These are phyloP conservation scores for Semotilus atromaculatus DNA, from an alignment of 2,797 vertebrate species.

Conservation along the genomic window DNA sequence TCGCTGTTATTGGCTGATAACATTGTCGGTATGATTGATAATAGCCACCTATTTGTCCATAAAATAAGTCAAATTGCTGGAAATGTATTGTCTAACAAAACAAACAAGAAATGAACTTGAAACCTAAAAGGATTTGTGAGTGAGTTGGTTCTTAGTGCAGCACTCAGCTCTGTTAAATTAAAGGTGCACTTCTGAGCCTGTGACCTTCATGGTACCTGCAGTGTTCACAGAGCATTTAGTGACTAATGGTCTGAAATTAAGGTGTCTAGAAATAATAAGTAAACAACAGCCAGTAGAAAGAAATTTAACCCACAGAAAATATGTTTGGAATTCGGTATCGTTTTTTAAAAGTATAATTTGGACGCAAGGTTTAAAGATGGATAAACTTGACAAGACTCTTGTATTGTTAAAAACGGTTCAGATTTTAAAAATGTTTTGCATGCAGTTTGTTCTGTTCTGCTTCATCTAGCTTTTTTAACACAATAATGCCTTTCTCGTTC, in stretches of 20 bases:
- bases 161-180: conserved; percentile 5
- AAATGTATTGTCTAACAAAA: not conserved
- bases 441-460: not conserved
- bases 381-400: not conserved
- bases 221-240: conserved; percentile 1
- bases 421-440: not conserved
- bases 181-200: not conserved
- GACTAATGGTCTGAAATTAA: conserved; percentile 2
- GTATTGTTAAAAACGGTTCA: not conserved
- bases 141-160: not conserved
- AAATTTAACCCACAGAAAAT: not conserved
- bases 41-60: not conserved
- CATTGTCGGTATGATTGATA: not conserved
- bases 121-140: not conserved
- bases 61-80: not conserved
- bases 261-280: not conserved
- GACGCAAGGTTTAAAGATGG: not conserved
- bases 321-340: not conserved
- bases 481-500: not conserved
- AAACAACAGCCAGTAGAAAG: not conserved
- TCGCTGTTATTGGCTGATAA: not conserved
- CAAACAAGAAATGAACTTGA: too few relatives aligned
- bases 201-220: not conserved
- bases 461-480: not conserved
- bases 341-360: not conserved